Base-by-base conservation (phyloP, 2,888 invertebrate species). In the Eristalinus aeneus region DNA sequence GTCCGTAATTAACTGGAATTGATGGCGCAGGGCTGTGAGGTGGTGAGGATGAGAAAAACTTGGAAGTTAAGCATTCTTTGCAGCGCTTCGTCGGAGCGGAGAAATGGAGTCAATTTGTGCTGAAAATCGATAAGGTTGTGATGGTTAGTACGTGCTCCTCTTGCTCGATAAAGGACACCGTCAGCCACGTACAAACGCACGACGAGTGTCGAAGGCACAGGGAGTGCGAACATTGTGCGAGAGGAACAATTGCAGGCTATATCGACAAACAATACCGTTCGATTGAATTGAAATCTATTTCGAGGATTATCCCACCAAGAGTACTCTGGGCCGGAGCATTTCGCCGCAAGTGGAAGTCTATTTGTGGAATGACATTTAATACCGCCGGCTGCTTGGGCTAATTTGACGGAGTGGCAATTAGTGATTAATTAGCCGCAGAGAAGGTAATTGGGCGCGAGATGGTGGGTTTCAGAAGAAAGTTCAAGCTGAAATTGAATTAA, bases 311-410 rank as follows among this genome's bases (percentile, higher is more conserved):
- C 20, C n/a, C 23, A 39, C n/a, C 32, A 61, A 32, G 22, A 1
- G 22, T 27, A 36, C 58, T 36, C 12, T 16, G 23, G 12, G 56
- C 11, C 34, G 11, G n/a, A 0, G 16, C 16, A 16, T 54, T 22
- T 12, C 11, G 27, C 12, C 58, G 36, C 36, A 23, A 2, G 5
- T 27, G 16, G 11, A 46, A 53, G 36, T 54, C 63, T 63, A 63
- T 72, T 72, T 53, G n/a, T n/a, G 53, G 22, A 72, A 63, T 72
- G 61, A 53, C 32, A 34, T 32, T 54, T n/a, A 54, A 72, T 46
- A 46, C 20, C 27, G 31, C 34, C 11, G 31, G 12, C 31, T 31
- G 60, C n/a, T 31, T 27, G 20, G 10, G 23, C 12, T 61, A 20
- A 31, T 22, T 60, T 60, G 61, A 22, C 10, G 60, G 69, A 39